Percentiles rank a stretch among this genome's conserved stretches.
Conservation (phyloP, 2,797 vertebrate species). For the Diceros bicornis region DNA sequence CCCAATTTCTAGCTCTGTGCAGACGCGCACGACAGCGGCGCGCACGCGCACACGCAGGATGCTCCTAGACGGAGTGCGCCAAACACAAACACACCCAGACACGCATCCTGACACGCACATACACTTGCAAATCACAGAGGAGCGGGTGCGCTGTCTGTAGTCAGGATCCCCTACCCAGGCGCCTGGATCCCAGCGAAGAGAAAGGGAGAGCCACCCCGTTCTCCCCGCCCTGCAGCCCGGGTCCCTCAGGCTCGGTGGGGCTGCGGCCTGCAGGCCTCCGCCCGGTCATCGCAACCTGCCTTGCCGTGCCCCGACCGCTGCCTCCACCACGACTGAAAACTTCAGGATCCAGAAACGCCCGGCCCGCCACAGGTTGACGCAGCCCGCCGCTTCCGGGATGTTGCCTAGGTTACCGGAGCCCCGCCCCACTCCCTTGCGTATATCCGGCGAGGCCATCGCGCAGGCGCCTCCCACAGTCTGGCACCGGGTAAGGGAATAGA, state of each 20-base stretch:
- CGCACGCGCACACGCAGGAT: not conserved
- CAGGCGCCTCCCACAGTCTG: not conserved
- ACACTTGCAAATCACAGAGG: not conserved
- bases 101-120: not conserved
- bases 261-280: not conserved
- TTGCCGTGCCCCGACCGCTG: not conserved
- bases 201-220: not conserved
- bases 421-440: slow-evolving; percentile 61
- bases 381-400: slow-evolving; percentile 73
- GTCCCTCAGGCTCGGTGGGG: not conserved
- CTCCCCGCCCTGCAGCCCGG: not conserved
- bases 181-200: not conserved
- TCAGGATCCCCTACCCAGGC: not conserved
- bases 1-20: not conserved
- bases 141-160: too few species aligned
- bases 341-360: not conserved
- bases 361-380: not conserved
- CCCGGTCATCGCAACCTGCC: slow-evolving; percentile 66
- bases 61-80: not conserved
- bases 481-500: rapidly evolving
- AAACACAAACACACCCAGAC: not conserved
- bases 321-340: slow-evolving; percentile 31
- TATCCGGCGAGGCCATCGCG: slow-evolving; percentile 50
- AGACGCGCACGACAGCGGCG: not conserved
- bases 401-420: slow-evolving; percentile 76